These are phyloP conservation scores for Volucella zonaria DNA, from an alignment of 2,888 invertebrate species.

Conservation along the genomic window DNA sequence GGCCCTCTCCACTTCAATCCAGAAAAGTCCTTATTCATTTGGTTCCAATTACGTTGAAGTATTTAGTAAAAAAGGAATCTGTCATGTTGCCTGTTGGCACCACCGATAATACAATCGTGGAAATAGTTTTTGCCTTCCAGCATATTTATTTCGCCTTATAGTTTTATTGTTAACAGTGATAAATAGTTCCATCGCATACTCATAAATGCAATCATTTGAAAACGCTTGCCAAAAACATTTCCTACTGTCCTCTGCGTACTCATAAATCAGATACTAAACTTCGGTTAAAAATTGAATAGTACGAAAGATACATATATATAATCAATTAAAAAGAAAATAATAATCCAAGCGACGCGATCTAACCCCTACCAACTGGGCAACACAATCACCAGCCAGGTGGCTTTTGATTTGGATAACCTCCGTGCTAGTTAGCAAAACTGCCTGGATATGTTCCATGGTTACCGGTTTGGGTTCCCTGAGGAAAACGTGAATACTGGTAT, in stretches of 20 bases:
- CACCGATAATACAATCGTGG: too few relatives aligned
- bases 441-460: constrained; percentile 82
- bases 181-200: constrained; percentile 55
- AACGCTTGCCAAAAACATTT: constrained; percentile 49
- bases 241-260: constrained; percentile 43
- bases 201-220: constrained; percentile 35
- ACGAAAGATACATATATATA: constrained; percentile 49
- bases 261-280: constrained; percentile 55
- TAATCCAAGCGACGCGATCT: constrained; percentile 16
- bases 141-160: constrained; percentile 49
- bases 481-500: constrained; percentile 85
- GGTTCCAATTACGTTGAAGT: too few relatives aligned
- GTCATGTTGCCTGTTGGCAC: too few relatives aligned
- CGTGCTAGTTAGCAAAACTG: constrained; percentile 80
- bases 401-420: constrained; percentile 82
- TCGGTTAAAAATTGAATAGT: constrained; percentile 51
- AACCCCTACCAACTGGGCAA: constrained; percentile 43
- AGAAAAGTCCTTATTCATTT: too few relatives aligned
- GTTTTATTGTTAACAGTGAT: constrained; percentile 64
- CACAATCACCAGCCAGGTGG: constrained; percentile 82
- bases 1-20: too few relatives aligned
- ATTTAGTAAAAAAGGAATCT: too few relatives aligned
- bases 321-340: constrained; percentile 34
- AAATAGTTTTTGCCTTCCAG: constrained; percentile 69
- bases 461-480: constrained; percentile 83